A percentile compares a stretch with the other conserved stretches of the same genome.
Evolutionary conservation across 2,113 vertebrate species (phyloP).

Genomic region (Rhagologus leucostigma): DNA sequence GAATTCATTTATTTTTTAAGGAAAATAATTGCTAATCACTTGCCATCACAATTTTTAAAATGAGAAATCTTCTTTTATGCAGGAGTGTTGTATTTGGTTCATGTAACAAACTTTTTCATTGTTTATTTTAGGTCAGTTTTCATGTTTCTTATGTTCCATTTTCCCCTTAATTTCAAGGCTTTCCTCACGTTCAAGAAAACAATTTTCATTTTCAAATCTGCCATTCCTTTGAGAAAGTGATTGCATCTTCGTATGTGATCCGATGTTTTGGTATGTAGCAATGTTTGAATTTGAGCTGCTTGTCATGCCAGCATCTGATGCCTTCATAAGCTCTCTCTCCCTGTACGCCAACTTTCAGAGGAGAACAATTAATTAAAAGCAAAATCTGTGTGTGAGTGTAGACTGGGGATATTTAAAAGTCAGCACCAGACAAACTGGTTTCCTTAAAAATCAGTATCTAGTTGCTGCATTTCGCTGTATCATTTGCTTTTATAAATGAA

Average conservation of each 20-base stretch:
- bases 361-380: not conserved
- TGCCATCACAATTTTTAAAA: not conserved
- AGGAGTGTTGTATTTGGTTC: not conserved
- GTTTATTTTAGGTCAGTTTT: not conserved
- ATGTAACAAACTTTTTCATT: not conserved
- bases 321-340: not conserved
- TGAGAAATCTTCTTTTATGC: accelerated
- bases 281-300: not conserved
- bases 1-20: not conserved
- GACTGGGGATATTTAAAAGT: not conserved
- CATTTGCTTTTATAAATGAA: not conserved
- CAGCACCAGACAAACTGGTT: not conserved
- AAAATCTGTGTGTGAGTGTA: not conserved
- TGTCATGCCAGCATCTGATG: not conserved
- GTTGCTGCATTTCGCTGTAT: not conserved
- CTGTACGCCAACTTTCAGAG: not conserved
- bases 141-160: not conserved
- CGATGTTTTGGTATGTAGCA: not conserved
- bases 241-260: not conserved
- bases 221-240: not conserved
- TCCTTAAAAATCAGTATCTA: not conserved
- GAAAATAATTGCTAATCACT: not conserved
- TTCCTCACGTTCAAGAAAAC: not conserved
- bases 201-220: not conserved
- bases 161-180: not conserved